These are phyloP conservation scores for Lipotes vexillifer DNA, from an alignment of 2,113 vertebrate genomes.

Conservation along the genomic window DNA sequence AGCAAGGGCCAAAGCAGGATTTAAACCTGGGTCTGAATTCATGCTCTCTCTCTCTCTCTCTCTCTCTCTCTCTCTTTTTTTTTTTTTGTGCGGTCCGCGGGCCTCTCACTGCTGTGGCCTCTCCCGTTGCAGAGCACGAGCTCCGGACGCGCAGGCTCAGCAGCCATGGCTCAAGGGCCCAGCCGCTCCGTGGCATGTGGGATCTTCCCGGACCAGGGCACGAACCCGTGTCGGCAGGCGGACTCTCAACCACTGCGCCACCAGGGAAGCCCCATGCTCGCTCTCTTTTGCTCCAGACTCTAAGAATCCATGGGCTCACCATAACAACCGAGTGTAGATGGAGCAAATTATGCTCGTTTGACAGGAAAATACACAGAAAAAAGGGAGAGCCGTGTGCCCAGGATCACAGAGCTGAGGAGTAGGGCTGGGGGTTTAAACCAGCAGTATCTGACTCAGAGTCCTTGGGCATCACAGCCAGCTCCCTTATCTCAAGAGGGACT, in stretches of 20 bases:
- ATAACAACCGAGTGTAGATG: neutral
- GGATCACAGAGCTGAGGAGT: neutral
- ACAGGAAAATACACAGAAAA: neutral
- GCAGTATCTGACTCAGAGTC: neutral
- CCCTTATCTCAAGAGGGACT: neutral
- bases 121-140: no score
- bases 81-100: no score
- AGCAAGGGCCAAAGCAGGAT: neutral
- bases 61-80: no score
- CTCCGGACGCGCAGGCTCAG: no score
- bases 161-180: no score
- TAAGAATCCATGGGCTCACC: neutral
- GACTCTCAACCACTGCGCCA: no score
- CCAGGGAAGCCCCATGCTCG: neutral
- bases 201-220: no score
- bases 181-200: accelerated
- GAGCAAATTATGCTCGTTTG: neutral
- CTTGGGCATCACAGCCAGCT: neutral
- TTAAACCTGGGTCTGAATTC: neutral
- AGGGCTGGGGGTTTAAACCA: neutral
- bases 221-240: no score
- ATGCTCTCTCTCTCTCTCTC: neutral
- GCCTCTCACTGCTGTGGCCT: no score
- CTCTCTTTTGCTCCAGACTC: neutral
- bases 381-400: neutral